A percentile compares a stretch with the other conserved stretches of the same genome.
Conservation (phyloP, 2,113 vertebrate species). For the Hypanus sabinus region DNA sequence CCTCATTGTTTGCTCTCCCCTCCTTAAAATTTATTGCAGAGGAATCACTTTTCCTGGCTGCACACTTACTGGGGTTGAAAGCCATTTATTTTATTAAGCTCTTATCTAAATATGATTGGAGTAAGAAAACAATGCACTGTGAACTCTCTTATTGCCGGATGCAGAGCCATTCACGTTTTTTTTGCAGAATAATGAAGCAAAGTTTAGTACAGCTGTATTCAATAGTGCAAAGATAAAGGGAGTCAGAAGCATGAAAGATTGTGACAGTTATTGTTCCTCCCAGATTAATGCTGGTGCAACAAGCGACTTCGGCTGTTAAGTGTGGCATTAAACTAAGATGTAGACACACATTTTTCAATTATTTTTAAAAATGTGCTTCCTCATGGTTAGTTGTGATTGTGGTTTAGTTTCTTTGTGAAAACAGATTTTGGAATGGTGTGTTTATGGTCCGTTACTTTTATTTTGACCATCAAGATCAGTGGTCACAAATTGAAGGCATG, state of each 20-base stretch:
- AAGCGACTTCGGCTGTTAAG: not conserved
- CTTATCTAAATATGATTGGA: not conserved
- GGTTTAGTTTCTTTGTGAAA: not conserved
- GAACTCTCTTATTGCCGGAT: not conserved
- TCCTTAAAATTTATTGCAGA: slow-evolving; percentile 11
- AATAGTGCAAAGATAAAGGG: not conserved
- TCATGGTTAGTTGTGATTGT: not conserved
- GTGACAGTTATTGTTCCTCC: not conserved
- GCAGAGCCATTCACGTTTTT: not conserved
- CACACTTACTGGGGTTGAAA: not conserved
- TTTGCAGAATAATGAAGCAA: not conserved
- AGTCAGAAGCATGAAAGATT: not conserved
- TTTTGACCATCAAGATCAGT: not conserved
- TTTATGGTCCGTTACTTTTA: not conserved
- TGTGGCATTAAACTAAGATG: not conserved
- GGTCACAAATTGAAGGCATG: too few species aligned
- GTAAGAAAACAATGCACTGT: not conserved
- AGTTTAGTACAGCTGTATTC: not conserved
- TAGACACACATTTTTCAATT: not conserved
- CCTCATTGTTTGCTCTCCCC: not conserved
- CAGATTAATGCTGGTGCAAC: not conserved
- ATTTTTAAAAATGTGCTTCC: too few species aligned
- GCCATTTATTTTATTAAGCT: not conserved
- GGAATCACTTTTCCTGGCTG: slow-evolving; percentile 9
- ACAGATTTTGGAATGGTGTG: not conserved